Evolutionary conservation across 2,888 invertebrate genomes (phyloP).

Genomic region (Zaprionus obscuricornis): DNA sequence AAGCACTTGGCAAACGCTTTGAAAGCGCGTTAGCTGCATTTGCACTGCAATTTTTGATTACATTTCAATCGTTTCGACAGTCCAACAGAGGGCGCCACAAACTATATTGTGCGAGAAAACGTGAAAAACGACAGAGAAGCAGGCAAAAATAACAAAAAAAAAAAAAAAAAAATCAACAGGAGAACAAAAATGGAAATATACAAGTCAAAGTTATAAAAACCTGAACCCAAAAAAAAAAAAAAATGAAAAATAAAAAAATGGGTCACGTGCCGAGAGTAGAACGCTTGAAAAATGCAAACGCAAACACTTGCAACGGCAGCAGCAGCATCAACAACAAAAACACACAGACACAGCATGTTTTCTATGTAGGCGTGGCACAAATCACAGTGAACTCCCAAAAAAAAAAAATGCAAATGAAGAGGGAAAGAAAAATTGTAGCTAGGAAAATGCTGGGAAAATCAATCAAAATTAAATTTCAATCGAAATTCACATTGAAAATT

Average conservation of each 20-base stretch:
- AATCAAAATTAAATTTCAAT: slow-evolving; percentile 66
- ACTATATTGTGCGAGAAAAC: slow-evolving; percentile 3
- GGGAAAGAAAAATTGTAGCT: slow-evolving; percentile 1
- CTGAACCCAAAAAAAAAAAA: not conserved
- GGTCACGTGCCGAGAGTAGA: slow-evolving; percentile 48
- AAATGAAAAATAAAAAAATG: slow-evolving; percentile 31
- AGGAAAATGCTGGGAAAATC: slow-evolving; percentile 54
- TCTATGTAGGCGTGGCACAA: slow-evolving; percentile 44
- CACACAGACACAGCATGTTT: not conserved
- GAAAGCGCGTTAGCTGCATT: slow-evolving; percentile 54
- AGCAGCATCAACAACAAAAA: too few relatives aligned
- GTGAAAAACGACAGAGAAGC: slow-evolving; percentile 5
- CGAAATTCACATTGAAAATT: slow-evolving; percentile 43
- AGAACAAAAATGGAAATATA: too few relatives aligned
- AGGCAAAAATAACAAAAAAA: not conserved
- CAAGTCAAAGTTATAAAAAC: slow-evolving; percentile 2
- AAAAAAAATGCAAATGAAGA: slow-evolving; percentile 5
- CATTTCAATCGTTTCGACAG: slow-evolving; percentile 53
- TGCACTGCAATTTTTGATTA: slow-evolving; percentile 61
- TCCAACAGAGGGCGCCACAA: slow-evolving; percentile 18
- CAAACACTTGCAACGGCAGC: slow-evolving; percentile 38
- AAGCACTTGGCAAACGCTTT: slow-evolving; percentile 38
- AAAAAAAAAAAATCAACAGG: not conserved
- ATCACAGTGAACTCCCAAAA: slow-evolving; percentile 24
- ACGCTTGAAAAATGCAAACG: slow-evolving; percentile 56